phyloP scores from a whole-genome alignment of 2,888 invertebrate genomes.

The Caradrina clavipalpis region DNA sequence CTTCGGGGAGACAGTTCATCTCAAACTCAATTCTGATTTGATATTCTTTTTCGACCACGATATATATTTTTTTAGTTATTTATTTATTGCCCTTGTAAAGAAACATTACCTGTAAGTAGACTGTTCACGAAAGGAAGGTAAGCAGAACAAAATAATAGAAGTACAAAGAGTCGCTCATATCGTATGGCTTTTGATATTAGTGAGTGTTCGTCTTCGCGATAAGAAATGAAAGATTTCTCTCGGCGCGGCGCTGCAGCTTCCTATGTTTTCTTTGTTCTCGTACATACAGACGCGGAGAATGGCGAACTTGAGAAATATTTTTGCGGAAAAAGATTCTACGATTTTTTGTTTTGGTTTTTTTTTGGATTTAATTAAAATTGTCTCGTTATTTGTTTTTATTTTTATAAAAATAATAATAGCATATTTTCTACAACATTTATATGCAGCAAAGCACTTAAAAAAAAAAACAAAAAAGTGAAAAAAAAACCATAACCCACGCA shows the following conservation, averaged over 20 bases:
- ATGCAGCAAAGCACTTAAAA: neutral
- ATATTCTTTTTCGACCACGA: no score
- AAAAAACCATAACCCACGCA: constrained; percentile 14
- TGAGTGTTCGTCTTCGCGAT: constrained; percentile 76
- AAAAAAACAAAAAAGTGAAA: constrained; percentile 5
- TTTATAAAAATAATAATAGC: neutral
- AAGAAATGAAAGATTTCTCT: constrained; percentile 85
- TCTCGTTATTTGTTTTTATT: neutral
- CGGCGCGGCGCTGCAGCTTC: constrained; percentile 64
- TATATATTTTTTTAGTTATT: no score
- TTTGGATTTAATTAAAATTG: neutral
- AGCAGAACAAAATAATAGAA: constrained; percentile 36
- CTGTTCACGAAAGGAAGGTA: constrained; percentile 1
- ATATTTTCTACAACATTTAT: neutral
- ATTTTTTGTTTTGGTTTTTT: neutral
- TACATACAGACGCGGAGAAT: constrained; percentile 64
- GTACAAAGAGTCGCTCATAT: constrained; percentile 54
- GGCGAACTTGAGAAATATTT: neutral
- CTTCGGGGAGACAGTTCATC: no score
- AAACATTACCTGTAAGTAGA: constrained; percentile 11
- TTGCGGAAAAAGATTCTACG: neutral
- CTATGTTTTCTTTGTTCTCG: constrained; percentile 67
- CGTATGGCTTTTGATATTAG: constrained; percentile 71
- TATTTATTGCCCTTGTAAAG: neutral
- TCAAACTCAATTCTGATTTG: no score